Evolutionary conservation across 2,113 vertebrate genomes (phyloP), one percentile per base, ranked within the genome.

Genomic region (Nematolebias whitei): DNA sequence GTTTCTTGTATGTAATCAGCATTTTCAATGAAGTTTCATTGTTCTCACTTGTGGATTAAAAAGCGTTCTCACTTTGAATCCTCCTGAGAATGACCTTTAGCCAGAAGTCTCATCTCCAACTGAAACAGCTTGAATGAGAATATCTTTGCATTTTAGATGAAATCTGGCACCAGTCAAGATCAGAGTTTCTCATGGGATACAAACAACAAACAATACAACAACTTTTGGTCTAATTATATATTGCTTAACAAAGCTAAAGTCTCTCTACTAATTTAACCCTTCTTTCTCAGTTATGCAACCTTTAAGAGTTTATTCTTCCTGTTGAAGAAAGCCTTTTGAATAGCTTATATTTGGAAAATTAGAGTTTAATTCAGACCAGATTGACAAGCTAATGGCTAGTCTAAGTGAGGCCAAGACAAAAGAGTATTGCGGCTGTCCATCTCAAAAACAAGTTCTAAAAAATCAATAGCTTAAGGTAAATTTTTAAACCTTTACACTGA

Each of bases 21-120:
- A n/a, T n/a, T n/a, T n/a, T n/a, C n/a, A n/a, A n/a, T n/a, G n/a
- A n/a, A n/a, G 58, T 63, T 66, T 75, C 39, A 58, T 85, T 79
- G 55, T 86, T 57, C 64, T 66, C 51, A 39, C 23, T 52, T 9
- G 22, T 38, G 38, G n/a, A 43, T 38, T 3, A 16, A 29, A 72
- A 73, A 38, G 35, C 23, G 47, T 26, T 76, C 76, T 59, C 72
- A 75, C 38, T 8, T 20, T 63, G 50, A 71, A 85, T 68, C 74
- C 56, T 75, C 77, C 58, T 88, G 89, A 86, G 89, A 92, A 79
- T 16, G 2, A n/a, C 41, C 18, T 12, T n/a, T 13, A 23, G 35
- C 13, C 50, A 63, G 26, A 4, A 2, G 22, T 89, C 76, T 68
- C 87, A 81, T 74, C 50, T 50, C 39, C 40, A 49, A 49, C 45